A percentile compares a stretch with the other conserved stretches of the same genome.
Evolutionary conservation across 2,888 invertebrate genomes (phyloP).

Genomic region (Drosophila acutilabella): DNA sequence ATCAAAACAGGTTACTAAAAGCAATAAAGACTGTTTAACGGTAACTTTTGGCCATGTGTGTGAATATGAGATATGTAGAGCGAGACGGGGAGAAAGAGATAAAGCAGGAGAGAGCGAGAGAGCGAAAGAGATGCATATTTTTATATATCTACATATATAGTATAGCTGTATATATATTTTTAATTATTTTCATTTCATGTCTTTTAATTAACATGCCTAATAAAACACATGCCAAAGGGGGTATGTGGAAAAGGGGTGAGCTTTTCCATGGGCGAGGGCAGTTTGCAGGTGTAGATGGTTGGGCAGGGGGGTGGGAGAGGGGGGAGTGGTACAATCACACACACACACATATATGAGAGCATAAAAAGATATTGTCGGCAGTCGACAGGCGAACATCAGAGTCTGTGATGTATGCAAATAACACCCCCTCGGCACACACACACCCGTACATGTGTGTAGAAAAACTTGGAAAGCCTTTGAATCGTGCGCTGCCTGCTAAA

Average conservation of each 20-base stretch:
- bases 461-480: conserved; percentile 68
- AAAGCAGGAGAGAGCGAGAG: not conserved
- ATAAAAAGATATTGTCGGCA: conserved; percentile 76
- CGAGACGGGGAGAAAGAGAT: not conserved
- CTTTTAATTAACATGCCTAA: conserved; percentile 81
- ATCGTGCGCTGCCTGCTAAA: conserved; percentile 75
- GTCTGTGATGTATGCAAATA: conserved; percentile 76
- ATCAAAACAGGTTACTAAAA: conserved; percentile 18
- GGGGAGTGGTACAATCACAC: conserved; percentile 7
- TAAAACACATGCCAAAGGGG: conserved; percentile 76
- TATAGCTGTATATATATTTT: conserved; percentile 72
- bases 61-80: conserved; percentile 8
- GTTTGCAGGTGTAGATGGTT: conserved; percentile 12
- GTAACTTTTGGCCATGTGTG: not conserved
- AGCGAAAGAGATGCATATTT: conserved; percentile 8
- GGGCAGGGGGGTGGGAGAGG: conserved; percentile 6
- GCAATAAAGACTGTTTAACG: conserved; percentile 36
- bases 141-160: conserved; percentile 2
- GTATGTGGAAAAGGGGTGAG: conserved; percentile 8
- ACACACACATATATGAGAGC: conserved; percentile 25
- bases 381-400: conserved; percentile 46
- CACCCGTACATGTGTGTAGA: conserved; percentile 23
- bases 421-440: conserved; percentile 50
- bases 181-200: conserved; percentile 83
- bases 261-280: conserved; percentile 5